Conservation (phyloP, 37 sponge, comb jelly and placozoan genomes). For the Chondrosia reniformis region DNA sequence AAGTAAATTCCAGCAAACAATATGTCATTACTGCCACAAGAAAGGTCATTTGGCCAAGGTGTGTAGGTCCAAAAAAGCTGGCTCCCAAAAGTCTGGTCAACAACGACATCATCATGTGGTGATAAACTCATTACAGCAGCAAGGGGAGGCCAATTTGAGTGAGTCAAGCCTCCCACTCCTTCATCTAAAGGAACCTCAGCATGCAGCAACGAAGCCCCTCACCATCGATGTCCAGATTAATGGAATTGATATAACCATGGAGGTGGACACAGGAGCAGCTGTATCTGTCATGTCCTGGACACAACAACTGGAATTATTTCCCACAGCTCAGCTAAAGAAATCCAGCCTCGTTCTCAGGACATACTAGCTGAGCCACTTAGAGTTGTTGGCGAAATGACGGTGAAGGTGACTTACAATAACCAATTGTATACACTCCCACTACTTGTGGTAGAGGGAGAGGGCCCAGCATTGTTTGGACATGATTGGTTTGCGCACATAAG, state of each 20-base stretch:
- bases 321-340: background rate
- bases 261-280: constrained; percentile 13
- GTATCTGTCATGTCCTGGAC: background rate
- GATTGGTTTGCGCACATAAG: background rate
- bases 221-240: background rate
- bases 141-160: background rate
- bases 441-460: background rate
- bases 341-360: background rate
- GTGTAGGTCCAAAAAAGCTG: constrained; percentile 1
- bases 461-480: background rate
- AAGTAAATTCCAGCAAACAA: background rate
- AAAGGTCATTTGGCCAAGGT: constrained; percentile 7
- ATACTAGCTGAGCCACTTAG: background rate
- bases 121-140: no score
- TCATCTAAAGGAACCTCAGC: background rate
- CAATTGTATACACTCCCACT: background rate
- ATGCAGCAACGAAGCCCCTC: background rate
- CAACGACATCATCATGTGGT: background rate
- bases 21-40: background rate
- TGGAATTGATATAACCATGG: background rate
- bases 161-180: background rate
- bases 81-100: background rate
- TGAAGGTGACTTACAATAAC: background rate
- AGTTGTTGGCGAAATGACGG: background rate
- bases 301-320: background rate